Evolutionary conservation across 2,113 vertebrate genomes (phyloP).

Genomic region (Prionailurus viverrinus): DNA sequence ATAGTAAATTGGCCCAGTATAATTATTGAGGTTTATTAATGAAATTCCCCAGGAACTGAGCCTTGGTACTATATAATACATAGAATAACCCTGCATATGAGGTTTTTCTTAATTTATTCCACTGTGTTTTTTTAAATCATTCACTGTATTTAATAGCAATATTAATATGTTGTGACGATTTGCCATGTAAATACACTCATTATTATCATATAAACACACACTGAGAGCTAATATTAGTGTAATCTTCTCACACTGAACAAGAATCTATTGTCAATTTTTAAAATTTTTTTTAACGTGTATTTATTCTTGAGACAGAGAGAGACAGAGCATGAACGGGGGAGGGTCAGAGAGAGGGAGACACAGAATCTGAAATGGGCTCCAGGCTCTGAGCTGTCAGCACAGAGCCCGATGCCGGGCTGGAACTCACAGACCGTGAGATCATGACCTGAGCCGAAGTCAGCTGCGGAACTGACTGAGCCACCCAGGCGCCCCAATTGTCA

Average conservation of each 20-base stretch:
- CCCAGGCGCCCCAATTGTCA: too few species aligned
- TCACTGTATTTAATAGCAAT: neutral
- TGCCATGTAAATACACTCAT: neutral
- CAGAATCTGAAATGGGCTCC: too few species aligned
- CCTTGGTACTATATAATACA: neutral
- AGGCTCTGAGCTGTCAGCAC: too few species aligned
- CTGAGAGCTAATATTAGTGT: neutral
- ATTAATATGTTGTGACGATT: neutral
- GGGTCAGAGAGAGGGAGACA: too few species aligned
- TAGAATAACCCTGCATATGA: neutral
- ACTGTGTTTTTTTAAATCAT: neutral
- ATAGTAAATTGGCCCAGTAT: neutral
- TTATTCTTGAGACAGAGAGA: too few species aligned
- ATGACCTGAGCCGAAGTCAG: too few species aligned
- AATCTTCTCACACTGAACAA: neutral
- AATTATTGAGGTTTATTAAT: constrained; percentile 14
- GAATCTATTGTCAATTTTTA: neutral
- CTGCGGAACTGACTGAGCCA: too few species aligned
- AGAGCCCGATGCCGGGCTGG: too few species aligned
- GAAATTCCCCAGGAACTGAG: neutral
- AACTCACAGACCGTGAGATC: too few species aligned
- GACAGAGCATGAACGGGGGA: too few species aligned
- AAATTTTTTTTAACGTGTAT: too few species aligned
- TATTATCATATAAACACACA: neutral
- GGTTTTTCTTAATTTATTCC: neutral